phyloP scores from a whole-genome alignment of 2,888 invertebrate species.

The Dasysyrphus tricinctus region DNA sequence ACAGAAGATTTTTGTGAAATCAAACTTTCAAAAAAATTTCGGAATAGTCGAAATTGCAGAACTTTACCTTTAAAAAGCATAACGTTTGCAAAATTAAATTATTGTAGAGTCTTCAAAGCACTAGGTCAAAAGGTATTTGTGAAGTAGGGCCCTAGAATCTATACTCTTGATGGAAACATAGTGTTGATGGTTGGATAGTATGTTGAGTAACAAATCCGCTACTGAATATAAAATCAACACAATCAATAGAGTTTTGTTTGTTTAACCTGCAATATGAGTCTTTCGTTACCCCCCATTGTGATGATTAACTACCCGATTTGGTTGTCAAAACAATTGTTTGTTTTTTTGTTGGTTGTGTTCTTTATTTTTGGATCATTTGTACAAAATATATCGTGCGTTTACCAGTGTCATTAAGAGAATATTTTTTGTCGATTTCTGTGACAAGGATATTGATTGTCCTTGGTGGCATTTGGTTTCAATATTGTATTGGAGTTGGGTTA shows the following conservation, averaged over 20 bases:
- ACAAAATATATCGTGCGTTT: constrained; percentile 16
- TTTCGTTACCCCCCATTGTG: not conserved
- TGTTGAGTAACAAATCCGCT: not conserved
- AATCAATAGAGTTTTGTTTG: not conserved
- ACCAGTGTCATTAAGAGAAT: not conserved
- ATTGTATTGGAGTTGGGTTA: not conserved
- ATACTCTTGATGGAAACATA: no score
- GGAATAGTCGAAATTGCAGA: no score
- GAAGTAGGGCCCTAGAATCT: no score
- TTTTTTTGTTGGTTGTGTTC: not conserved
- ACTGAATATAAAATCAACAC: not conserved
- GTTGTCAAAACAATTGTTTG: constrained; percentile 4
- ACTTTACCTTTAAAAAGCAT: no score
- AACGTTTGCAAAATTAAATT: no score
- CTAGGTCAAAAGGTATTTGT: no score
- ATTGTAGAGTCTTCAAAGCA: no score
- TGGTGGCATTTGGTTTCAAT: not conserved
- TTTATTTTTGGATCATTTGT: constrained; percentile 14
- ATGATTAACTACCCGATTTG: constrained; percentile 3
- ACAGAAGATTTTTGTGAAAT: no score
- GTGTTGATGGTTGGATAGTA: no score
- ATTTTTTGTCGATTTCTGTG: not conserved
- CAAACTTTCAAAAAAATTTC: no score
- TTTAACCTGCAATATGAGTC: constrained; percentile 2
- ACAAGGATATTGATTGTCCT: constrained; percentile 13